A percentile compares a stretch with the other conserved stretches of the same genome.
These are phyloP conservation scores for Semnornis frantzii DNA, from an alignment of 2,113 vertebrate genomes.

Conservation along the genomic window DNA sequence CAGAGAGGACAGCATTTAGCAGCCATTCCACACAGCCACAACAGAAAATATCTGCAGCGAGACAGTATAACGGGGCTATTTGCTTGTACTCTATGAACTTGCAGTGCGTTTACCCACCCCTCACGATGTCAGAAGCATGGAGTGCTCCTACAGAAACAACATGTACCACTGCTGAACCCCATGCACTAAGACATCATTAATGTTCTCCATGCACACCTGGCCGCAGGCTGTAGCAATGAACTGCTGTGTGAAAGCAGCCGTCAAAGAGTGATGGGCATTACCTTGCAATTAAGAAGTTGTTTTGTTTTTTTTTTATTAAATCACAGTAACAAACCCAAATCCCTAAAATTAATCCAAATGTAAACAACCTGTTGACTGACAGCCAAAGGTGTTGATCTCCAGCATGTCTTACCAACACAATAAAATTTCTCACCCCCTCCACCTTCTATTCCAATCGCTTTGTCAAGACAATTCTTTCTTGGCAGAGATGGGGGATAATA, in stretches of 20 bases:
- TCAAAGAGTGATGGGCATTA: neutral
- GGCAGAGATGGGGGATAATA: neutral
- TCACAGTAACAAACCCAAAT: neutral
- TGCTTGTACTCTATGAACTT: neutral
- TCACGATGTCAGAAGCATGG: neutral
- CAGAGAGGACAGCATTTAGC: neutral
- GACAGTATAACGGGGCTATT: neutral
- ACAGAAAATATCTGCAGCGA: neutral
- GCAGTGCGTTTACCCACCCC: neutral
- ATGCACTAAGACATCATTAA: neutral
- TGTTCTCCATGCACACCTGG: neutral
- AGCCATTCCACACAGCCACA: neutral
- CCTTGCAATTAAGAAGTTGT: neutral
- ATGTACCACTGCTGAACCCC: neutral
- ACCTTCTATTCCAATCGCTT: neutral
- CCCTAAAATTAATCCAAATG: neutral
- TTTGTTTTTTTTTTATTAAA: neutral
- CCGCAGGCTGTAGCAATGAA: neutral
- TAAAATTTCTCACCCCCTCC: neutral
- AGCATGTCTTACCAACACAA: neutral
- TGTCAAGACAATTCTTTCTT: neutral
- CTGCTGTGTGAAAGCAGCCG: neutral
- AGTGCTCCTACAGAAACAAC: neutral
- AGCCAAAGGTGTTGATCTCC: neutral
- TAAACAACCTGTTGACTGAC: conserved; percentile 7